phyloP scores from a whole-genome alignment of 2,888 invertebrate genomes.

The Agriopis marginaria region DNA sequence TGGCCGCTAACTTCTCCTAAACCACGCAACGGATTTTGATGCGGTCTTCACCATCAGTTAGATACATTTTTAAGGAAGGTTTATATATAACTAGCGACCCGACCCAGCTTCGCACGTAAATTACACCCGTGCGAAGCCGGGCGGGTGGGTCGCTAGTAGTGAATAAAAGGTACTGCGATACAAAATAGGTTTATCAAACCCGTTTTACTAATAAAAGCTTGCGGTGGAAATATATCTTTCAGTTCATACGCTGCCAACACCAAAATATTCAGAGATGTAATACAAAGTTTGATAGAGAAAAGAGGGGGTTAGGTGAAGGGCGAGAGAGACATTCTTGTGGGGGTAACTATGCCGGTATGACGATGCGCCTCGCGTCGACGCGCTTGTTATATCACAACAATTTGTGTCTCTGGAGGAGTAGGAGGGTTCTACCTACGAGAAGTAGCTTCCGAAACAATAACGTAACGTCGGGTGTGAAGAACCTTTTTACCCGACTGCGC shows the following conservation, averaged over 20 bases:
- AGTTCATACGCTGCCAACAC: too few species aligned
- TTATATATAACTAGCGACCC: too few species aligned
- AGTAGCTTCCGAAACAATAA: slow-evolving; percentile 11
- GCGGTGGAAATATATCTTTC: neutral
- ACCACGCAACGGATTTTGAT: too few species aligned
- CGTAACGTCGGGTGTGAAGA: neutral
- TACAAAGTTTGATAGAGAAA: slow-evolving; percentile 27
- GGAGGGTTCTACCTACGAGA: slow-evolving; percentile 5
- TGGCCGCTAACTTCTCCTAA: too few species aligned
- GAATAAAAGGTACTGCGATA: too few species aligned
- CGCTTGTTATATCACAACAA: slow-evolving; percentile 28
- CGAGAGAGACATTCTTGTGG: slow-evolving; percentile 25
- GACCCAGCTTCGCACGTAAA: too few species aligned
- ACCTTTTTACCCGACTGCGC: too few species aligned
- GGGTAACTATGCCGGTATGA: slow-evolving; percentile 32
- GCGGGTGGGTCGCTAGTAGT: too few species aligned
- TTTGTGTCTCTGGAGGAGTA: slow-evolving; percentile 17
- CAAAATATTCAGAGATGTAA: slow-evolving; percentile 6
- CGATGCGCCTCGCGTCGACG: slow-evolving; percentile 24
- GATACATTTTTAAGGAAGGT: too few species aligned
- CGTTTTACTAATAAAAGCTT: neutral
- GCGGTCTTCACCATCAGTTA: too few species aligned
- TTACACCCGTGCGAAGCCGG: too few species aligned
- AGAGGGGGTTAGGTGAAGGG: slow-evolving; percentile 27
- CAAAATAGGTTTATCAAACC: neutral